Base-by-base conservation (phyloP, 2,888 invertebrate species). In the Caenorhabditis sp. region DNA sequence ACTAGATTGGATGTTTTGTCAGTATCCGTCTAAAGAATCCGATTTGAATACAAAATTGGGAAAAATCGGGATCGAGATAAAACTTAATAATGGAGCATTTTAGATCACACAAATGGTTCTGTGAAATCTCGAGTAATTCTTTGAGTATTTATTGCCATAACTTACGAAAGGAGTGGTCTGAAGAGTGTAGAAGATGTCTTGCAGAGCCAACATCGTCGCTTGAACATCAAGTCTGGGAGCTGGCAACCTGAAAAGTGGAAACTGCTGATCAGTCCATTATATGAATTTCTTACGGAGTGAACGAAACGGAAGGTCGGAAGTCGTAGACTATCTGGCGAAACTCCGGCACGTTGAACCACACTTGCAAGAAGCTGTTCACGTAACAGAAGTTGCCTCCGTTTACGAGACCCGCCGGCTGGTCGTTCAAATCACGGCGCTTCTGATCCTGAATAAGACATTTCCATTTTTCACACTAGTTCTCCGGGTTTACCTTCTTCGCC, bases 321-420 rank as follows among this genome's bases (percentile, higher is more conserved):
- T 88, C 82, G 71, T 83, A 88, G 48, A 88, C 70, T n/a, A 85
- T 83, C 48, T 87, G 86, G 1, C 87, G 86, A 53, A 88, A 86
- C 8, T 74, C 79, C 0, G 85, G 82, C 43, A 87, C 86, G 70
- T 88, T 88, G 77, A 85, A 88, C 85, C 88, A 88, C 22, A 87
- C 88, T 81, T 88, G 88, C 8, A 88, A 79, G 39, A 88, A 88
- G 58, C 86, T 86, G 75, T 88, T 88, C 15, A 88, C 85, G 62
- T 88, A 88, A 71, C 88, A 88, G 53, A 80, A 86, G 58, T 88
- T 88, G 30, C 87, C 88, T 2, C 65, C 61, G 56, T 88, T 88
- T 13, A 66, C 55, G 1, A 88, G 76, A 0, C 88, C 88, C 45
- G 87, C 85, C 7, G 88, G 88, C 55, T 81, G 78, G 20, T 79